A percentile compares a stretch with the other conserved stretches of the same genome.
Conservation (phyloP, 1,140 invertebrate species). For the Palaemon carinicauda region DNA sequence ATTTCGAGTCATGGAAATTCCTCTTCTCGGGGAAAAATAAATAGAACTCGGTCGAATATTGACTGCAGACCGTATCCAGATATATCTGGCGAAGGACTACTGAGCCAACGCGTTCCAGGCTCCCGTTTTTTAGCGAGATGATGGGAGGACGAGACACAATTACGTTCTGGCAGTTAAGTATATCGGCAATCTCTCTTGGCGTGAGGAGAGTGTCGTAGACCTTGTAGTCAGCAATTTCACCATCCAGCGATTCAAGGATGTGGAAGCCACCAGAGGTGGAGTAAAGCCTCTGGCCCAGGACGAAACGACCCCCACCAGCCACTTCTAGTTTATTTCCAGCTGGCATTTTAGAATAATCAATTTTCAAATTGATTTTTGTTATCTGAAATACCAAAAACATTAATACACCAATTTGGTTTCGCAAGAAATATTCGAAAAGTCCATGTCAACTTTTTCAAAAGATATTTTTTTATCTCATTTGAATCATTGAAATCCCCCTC, state of each 20-base stretch:
- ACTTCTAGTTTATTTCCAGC: too few species aligned
- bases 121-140: neutral
- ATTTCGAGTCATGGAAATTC: conserved; percentile 4
- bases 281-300: conserved; percentile 39
- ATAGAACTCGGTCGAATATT: conserved; percentile 10
- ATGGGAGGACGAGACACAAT: neutral
- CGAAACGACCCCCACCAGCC: neutral
- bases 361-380: too few species aligned
- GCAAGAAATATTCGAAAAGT: too few species aligned
- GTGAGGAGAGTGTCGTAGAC: conserved; percentile 1
- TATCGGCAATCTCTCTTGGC: neutral
- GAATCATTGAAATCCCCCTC: too few species aligned
- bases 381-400: too few species aligned
- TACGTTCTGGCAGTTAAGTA: neutral
- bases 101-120: neutral
- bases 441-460: too few species aligned
- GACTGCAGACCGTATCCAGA: neutral
- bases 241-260: conserved; percentile 20
- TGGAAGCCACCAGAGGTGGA: conserved; percentile 10
- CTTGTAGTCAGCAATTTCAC: conserved; percentile 22
- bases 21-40: conserved; percentile 32
- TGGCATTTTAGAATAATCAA: too few species aligned
- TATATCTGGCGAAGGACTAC: neutral
- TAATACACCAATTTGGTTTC: too few species aligned
- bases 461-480: too few species aligned